A percentile compares a stretch with the other conserved stretches of the same genome.
Evolutionary conservation across 2,113 vertebrate genomes (phyloP).

Genomic region (Daphoenositta chrysoptera): DNA sequence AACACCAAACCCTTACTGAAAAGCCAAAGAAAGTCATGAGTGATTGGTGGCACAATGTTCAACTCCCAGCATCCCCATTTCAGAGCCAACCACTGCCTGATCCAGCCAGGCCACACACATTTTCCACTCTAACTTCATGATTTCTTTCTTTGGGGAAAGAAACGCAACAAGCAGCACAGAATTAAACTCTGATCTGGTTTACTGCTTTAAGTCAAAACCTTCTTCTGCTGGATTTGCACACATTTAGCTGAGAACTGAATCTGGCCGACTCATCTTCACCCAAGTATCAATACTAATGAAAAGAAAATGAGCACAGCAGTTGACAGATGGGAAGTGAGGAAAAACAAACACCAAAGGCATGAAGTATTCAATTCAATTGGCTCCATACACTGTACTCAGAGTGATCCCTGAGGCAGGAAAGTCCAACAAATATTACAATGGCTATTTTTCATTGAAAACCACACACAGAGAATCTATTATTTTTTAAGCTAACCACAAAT

Average conservation of each 20-base stretch:
- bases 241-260: neutral
- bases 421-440: constrained; percentile 28
- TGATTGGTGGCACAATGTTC: neutral
- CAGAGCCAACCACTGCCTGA: neutral
- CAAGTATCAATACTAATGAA: neutral
- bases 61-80: neutral
- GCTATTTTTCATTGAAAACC: constrained; percentile 31
- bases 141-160: neutral
- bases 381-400: neutral
- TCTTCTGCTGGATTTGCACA: neutral
- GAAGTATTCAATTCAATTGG: neutral
- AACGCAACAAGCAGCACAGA: neutral
- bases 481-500: constrained; percentile 45
- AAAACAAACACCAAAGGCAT: constrained; percentile 35
- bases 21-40: neutral
- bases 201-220: neutral
- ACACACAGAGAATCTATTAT: constrained; percentile 27
- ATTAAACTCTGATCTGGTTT: neutral
- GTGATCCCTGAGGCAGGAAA: constrained; percentile 10
- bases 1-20: neutral
- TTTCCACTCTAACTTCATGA: neutral
- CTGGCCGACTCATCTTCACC: neutral
- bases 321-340: constrained; percentile 6
- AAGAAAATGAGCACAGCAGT: constrained; percentile 8
- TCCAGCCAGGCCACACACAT: neutral